Percentiles rank a stretch among this genome's conserved stretches.
phyloP scores from a whole-genome alignment of 2,888 invertebrate genomes.

The Papilio elwesi region DNA sequence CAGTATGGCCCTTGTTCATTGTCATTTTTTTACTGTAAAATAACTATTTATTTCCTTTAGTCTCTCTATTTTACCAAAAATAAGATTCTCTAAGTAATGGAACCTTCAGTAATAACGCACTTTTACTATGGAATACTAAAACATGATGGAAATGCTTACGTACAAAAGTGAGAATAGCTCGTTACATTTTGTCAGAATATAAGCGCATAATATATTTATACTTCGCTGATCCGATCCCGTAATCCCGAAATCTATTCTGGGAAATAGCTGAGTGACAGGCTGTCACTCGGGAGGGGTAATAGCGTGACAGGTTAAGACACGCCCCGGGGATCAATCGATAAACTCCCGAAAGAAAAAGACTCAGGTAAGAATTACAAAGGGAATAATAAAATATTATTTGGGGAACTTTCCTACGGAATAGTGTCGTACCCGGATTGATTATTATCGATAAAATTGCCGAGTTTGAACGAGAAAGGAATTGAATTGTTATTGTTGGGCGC shows the following conservation, averaged over 20 bases:
- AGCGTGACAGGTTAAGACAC: constrained; percentile 42
- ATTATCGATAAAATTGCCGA: constrained; percentile 58
- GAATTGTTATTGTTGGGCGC: constrained; percentile 56
- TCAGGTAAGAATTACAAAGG: constrained; percentile 49
- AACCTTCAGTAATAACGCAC: background rate
- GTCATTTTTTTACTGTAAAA: too few relatives aligned
- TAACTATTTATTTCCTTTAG: too few relatives aligned
- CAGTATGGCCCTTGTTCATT: too few relatives aligned
- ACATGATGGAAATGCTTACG: background rate
- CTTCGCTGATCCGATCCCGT: constrained; percentile 24
- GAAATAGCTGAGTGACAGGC: constrained; percentile 38
- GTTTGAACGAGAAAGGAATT: constrained; percentile 53
- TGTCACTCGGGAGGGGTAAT: constrained; percentile 38
- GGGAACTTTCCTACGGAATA: constrained; percentile 44
- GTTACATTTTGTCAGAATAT: constrained; percentile 18
- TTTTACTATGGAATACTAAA: background rate
- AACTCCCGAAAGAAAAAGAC: constrained; percentile 40
- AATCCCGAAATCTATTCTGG: constrained; percentile 38
- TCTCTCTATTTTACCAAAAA: too few relatives aligned
- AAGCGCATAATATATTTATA: constrained; percentile 20
- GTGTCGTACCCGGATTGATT: constrained; percentile 47
- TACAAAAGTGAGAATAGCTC: background rate
- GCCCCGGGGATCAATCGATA: constrained; percentile 42
- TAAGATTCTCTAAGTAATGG: too few relatives aligned
- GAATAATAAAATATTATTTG: constrained; percentile 54